A percentile compares a stretch with the other conserved stretches of the same genome.
Evolutionary conservation across 2,888 invertebrate species (phyloP).

Genomic region (Mesodorylaimus sp.): DNA sequence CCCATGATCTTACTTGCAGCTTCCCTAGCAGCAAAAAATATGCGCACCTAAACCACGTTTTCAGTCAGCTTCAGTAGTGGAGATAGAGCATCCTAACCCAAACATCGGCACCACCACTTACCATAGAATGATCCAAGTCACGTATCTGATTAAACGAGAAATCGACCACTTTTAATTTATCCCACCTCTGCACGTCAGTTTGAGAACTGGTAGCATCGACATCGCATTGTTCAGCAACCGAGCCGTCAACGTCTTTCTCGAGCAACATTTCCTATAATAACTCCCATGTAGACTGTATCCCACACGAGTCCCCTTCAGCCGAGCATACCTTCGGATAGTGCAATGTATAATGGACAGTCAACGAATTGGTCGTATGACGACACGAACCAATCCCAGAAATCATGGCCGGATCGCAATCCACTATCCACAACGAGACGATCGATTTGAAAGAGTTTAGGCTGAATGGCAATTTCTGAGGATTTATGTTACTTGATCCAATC

Average conservation of each 20-base stretch:
- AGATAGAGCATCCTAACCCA: too few species aligned
- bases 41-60: too few species aligned
- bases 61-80: too few species aligned
- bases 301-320: background rate
- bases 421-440: constrained; percentile 44
- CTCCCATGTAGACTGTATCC: background rate
- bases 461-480: constrained; percentile 56
- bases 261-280: background rate
- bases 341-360: constrained; percentile 50
- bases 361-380: constrained; percentile 45
- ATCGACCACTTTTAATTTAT: constrained; percentile 46
- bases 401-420: constrained; percentile 25
- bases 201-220: constrained; percentile 16
- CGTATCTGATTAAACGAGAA: constrained; percentile 58
- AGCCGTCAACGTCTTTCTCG: too few species aligned
- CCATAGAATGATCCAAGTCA: constrained; percentile 59
- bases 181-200: constrained; percentile 34
- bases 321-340: constrained; percentile 30
- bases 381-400: constrained; percentile 29
- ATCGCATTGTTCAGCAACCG: constrained; percentile 26
- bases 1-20: too few species aligned
- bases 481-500: constrained; percentile 62
- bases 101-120: constrained; percentile 34
- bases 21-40: too few species aligned
- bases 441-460: constrained; percentile 65